A percentile compares a stretch with the other conserved stretches of the same genome.
Evolutionary conservation across 2,113 vertebrate species (phyloP).

Genomic region (Cepphus grylle): DNA sequence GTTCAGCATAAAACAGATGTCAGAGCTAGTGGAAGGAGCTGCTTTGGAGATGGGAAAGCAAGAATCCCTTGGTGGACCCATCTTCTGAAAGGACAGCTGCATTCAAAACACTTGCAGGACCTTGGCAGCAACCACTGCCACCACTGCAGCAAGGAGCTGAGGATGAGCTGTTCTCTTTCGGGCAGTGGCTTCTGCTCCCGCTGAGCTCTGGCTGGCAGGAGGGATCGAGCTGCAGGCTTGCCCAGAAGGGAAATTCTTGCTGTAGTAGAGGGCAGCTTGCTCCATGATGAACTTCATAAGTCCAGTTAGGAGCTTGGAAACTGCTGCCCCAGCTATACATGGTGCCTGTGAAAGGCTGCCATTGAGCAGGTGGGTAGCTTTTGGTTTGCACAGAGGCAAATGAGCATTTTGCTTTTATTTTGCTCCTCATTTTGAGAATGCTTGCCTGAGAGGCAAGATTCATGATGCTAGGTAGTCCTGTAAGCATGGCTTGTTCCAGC

Average conservation of each 20-base stretch:
- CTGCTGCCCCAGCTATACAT: background rate
- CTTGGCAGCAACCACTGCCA: rapidly evolving
- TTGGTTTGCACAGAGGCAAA: background rate
- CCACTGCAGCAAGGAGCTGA: background rate
- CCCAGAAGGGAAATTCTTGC: background rate
- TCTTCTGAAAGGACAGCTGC: too few relatives aligned
- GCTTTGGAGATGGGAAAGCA: background rate
- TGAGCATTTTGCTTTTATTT: background rate
- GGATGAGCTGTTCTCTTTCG: background rate
- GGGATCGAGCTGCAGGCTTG: background rate
- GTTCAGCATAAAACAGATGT: background rate
- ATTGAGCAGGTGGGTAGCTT: background rate
- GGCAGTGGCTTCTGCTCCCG: background rate
- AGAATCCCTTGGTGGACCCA: background rate
- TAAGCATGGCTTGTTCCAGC: background rate
- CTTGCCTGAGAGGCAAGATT: background rate
- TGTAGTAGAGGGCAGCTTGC: background rate
- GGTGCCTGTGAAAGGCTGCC: background rate
- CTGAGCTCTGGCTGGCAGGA: background rate
- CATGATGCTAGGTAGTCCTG: background rate
- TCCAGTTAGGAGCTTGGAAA: background rate
- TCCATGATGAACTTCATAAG: background rate
- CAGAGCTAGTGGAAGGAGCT: background rate
- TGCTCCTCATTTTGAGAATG: background rate
- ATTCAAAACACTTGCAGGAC: background rate